Evolutionary conservation across 2,113 vertebrate genomes (phyloP).

Genomic region (Rhinogobius similis): DNA sequence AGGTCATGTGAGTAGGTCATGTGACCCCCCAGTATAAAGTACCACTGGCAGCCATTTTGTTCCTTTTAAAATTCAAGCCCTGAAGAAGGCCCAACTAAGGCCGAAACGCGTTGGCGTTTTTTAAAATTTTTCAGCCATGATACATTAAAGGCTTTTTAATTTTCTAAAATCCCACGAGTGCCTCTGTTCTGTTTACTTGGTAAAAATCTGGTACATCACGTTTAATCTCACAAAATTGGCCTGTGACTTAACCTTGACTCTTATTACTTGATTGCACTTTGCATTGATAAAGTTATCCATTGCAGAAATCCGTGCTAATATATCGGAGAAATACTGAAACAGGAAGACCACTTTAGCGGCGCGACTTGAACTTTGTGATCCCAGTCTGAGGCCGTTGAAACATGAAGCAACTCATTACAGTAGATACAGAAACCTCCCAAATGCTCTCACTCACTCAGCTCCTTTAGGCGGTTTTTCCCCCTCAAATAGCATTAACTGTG

Average conservation of each 20-base stretch:
- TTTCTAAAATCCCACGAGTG: too few relatives aligned
- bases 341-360: not conserved
- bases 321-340: not conserved
- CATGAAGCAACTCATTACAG: slow-evolving; percentile 6
- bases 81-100: too few relatives aligned
- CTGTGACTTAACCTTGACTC: not conserved
- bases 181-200: too few relatives aligned
- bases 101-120: too few relatives aligned
- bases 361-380: not conserved
- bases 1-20: too few relatives aligned
- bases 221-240: not conserved
- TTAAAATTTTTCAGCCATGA: too few relatives aligned
- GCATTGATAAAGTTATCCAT: not conserved
- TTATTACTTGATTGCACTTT: not conserved
- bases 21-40: too few relatives aligned
- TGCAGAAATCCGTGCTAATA: not conserved
- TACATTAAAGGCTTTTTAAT: too few relatives aligned
- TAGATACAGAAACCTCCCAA: slow-evolving; percentile 28
- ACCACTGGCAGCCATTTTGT: too few relatives aligned
- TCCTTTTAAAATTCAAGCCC: too few relatives aligned
- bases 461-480: slow-evolving; percentile 26
- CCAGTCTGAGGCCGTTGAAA: slow-evolving; percentile 1
- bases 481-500: slow-evolving; percentile 20
- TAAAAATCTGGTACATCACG: not conserved
- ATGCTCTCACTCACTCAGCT: slow-evolving; percentile 30